Percentiles rank a stretch among this genome's conserved stretches.
phyloP scores from a whole-genome alignment of 2,797 vertebrate genomes.

The Remorina albescens region DNA sequence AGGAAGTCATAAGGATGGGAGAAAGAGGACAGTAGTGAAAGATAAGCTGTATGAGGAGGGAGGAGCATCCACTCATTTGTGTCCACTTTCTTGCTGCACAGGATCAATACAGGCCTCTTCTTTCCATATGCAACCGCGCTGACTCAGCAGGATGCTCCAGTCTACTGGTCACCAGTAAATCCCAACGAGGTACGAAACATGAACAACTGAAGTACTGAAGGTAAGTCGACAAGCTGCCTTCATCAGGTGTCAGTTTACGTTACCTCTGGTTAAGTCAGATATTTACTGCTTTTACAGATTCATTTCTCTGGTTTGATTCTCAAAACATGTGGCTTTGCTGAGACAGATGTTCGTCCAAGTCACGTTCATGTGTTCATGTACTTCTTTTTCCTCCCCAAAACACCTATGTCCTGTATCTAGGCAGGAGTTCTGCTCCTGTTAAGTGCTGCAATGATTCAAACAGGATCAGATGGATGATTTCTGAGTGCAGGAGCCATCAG shows the following conservation, averaged over 20 bases:
- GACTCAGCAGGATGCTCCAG: constrained; percentile 44
- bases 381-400: background rate
- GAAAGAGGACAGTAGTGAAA: constrained; percentile 7
- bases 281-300: background rate
- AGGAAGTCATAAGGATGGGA: constrained; percentile 27
- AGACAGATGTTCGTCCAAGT: background rate
- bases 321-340: background rate
- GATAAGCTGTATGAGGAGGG: background rate
- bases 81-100: constrained; percentile 24
- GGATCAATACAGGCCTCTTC: constrained; percentile 46
- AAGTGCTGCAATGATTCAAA: constrained; percentile 19
- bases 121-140: constrained; percentile 10
- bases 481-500: background rate
- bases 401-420: background rate
- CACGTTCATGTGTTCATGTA: background rate
- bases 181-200: background rate
- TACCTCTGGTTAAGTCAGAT: background rate
- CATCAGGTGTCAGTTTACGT: background rate
- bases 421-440: constrained; percentile 17
- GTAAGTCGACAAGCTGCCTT: background rate
- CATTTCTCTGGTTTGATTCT: background rate
- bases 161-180: background rate
- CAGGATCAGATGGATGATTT: constrained; percentile 10
- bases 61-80: background rate
- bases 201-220: background rate